Evolutionary conservation across 1,140 invertebrate genomes (phyloP).

Genomic region (Drosophila bocki): DNA sequence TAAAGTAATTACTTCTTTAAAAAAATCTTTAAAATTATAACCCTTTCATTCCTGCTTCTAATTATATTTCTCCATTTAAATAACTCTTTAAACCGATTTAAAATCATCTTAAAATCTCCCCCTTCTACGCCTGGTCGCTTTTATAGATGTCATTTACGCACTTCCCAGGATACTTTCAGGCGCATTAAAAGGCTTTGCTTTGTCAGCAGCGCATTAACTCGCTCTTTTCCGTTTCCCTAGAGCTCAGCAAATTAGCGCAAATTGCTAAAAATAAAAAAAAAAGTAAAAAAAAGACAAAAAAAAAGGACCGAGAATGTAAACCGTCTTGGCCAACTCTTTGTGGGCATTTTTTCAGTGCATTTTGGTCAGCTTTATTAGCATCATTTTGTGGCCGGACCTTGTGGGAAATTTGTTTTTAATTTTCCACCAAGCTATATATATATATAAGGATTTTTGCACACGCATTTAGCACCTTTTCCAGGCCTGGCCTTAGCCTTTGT

Average conservation of each 20-base stretch:
- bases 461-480: slow-evolving; percentile 21
- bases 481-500: slow-evolving; percentile 19
- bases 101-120: neutral
- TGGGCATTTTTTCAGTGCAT: slow-evolving; percentile 15
- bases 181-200: slow-evolving; percentile 26
- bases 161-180: slow-evolving; percentile 1
- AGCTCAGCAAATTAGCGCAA: slow-evolving; percentile 35
- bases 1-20: neutral
- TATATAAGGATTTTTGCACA: slow-evolving; percentile 11
- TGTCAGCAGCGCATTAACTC: slow-evolving; percentile 39
- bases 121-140: neutral
- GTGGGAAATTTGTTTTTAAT: slow-evolving; percentile 39
- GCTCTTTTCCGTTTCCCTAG: slow-evolving; percentile 5
- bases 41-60: neutral
- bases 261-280: slow-evolving; percentile 6
- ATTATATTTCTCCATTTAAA: neutral
- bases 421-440: neutral
- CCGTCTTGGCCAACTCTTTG: slow-evolving; percentile 19
- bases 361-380: slow-evolving; percentile 30
- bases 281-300: neutral
- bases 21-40: neutral
- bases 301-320: neutral
- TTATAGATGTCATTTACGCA: slow-evolving; percentile 17
- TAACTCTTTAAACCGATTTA: slow-evolving; percentile 7
- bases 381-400: slow-evolving; percentile 37